phyloP scores from a whole-genome alignment of 2,888 invertebrate genomes.

The Oscheius sp. region DNA sequence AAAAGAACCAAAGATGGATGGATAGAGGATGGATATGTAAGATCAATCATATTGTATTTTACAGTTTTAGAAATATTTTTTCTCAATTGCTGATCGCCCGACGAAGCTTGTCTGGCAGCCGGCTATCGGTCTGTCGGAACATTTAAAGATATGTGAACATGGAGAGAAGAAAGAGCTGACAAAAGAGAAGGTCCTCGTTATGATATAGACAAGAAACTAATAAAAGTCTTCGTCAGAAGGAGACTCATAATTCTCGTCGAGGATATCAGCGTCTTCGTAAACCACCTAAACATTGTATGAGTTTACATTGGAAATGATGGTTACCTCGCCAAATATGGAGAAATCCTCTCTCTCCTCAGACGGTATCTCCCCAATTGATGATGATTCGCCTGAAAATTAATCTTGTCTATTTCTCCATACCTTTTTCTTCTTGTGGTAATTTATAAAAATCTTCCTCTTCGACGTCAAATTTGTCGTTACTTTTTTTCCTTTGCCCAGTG shows the following conservation, averaged over 20 bases:
- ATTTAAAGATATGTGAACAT: not conserved
- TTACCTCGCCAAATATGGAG: not conserved
- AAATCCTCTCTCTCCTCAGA: too few species aligned
- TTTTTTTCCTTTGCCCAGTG: too few species aligned
- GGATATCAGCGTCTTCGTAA: not conserved
- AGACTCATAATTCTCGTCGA: not conserved
- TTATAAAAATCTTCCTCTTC: too few species aligned
- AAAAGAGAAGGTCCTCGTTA: not conserved
- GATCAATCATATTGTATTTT: not conserved
- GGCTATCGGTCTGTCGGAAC: not conserved
- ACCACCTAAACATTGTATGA: not conserved
- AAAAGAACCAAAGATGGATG: conserved; percentile 26
- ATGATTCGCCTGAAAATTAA: too few species aligned
- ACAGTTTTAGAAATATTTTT: conserved; percentile 13
- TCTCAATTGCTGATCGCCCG: conserved; percentile 11
- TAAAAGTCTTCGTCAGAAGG: not conserved
- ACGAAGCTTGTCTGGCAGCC: conserved; percentile 15
- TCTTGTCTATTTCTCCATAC: too few species aligned
- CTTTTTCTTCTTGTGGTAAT: too few species aligned
- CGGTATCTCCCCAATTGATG: too few species aligned
- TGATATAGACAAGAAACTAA: not conserved
- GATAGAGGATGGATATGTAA: conserved; percentile 15
- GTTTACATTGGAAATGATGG: not conserved
- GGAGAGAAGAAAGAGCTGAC: conserved; percentile 2
- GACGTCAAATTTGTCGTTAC: too few species aligned